Evolutionary conservation across 1,140 invertebrate genomes (phyloP).

Genomic region (Calephelis virginiensis): DNA sequence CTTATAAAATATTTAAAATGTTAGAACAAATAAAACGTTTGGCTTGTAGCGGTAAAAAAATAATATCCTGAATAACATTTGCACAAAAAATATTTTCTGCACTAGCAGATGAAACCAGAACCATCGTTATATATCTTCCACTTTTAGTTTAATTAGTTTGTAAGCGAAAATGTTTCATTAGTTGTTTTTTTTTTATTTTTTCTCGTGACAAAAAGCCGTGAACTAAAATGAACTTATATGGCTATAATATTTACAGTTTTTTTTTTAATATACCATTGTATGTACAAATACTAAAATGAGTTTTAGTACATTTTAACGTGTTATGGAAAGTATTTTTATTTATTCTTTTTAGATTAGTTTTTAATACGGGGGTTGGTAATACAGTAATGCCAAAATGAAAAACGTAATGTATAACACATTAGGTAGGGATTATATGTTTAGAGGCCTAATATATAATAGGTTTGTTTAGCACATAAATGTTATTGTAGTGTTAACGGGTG

Average conservation of each 20-base stretch:
- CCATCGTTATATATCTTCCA: conserved; percentile 22
- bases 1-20: too few species aligned
- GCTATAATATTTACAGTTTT: conserved; percentile 19
- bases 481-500: conserved; percentile 9
- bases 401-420: not conserved
- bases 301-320: conserved; percentile 23
- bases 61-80: conserved; percentile 14
- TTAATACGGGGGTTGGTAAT: conserved; percentile 28
- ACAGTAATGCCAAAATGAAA: conserved; percentile 1
- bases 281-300: conserved; percentile 20
- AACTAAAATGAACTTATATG: conserved; percentile 19
- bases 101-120: conserved; percentile 20
- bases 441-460: conserved; percentile 7
- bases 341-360: conserved; percentile 25
- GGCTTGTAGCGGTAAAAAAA: not conserved
- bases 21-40: too few species aligned
- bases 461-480: conserved; percentile 12
- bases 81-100: conserved; percentile 8
- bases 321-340: conserved; percentile 25
- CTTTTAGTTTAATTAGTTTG: conserved; percentile 23
- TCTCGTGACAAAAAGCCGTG: conserved; percentile 12
- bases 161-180: conserved; percentile 23
- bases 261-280: conserved; percentile 19
- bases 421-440: conserved; percentile 2
- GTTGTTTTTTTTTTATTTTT: conserved; percentile 15